Evolutionary conservation across 1,140 invertebrate genomes (phyloP), one percentile per base, ranked within the genome.

Genomic region (Latrodectus geometricus): DNA sequence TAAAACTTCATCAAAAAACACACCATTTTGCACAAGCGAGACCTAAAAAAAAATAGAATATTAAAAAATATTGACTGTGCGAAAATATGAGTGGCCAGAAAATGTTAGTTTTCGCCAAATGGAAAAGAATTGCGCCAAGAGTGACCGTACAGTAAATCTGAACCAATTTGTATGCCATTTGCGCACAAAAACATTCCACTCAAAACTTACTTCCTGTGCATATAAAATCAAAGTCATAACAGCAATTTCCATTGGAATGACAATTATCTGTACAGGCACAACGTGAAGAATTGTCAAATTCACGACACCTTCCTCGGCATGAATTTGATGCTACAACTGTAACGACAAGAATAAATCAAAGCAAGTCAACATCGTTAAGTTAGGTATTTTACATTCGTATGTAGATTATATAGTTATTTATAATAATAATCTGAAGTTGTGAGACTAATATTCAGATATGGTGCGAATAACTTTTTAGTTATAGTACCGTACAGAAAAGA

Each of bases 261-360:
- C 83, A 86, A 11, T 65, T 48, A 23, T 86, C 83, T 20, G 52
- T 61, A 69, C 83, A 86, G 49, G 49, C 50, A 61, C 83, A 86
- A 1, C 5, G 7, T 3, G 23, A 23, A 9, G 49, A 50, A 68
- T 66, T 54, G 8, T 66, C 65, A 9, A 56, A 8, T 61, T 77
- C 75, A 21, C 49, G 52, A n/a, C 83, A 86, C 15, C 83, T 66
- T 14, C 83, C 83, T 49, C 83, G 61, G 15, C 83, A 86, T 23
- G 83, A 86, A 11, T 69, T 35, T 35, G 68, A n/a, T 5, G 15
- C 11, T 8, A 65, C 21, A 20, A 49, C 80, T 83, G 54, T 48
- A 56, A 83, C 0, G 48, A 56, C 8, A 14, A 4, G 5, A 5
- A 69, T 12, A 61, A 54, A 74, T 50, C 35, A 14, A 74, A 15